A percentile compares a stretch with the other conserved stretches of the same genome.
Evolutionary conservation across 2,888 invertebrate genomes (phyloP).

Genomic region (Acrobasis suavella): DNA sequence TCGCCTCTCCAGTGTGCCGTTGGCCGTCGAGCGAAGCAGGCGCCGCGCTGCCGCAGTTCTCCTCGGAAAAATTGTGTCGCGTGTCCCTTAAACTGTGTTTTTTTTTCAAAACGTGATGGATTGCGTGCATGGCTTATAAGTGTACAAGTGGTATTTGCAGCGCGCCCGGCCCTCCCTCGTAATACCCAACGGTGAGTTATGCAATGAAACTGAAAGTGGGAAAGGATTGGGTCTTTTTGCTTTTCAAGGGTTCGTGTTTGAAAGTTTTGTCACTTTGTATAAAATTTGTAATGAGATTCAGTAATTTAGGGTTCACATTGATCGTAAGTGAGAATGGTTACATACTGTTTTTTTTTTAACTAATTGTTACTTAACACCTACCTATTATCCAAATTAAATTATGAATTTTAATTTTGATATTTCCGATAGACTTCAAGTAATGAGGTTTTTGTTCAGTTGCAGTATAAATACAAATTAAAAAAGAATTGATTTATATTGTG

Average conservation of each 20-base stretch:
- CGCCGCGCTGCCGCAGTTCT: constrained; percentile 75
- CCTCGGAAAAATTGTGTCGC: constrained; percentile 77
- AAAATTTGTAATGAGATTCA: too few relatives aligned
- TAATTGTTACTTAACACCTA: too few relatives aligned
- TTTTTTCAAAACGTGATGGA: constrained; percentile 58
- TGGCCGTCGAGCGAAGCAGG: constrained; percentile 66
- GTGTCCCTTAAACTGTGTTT: constrained; percentile 39
- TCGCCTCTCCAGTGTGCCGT: constrained; percentile 63
- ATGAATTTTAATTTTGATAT: too few relatives aligned
- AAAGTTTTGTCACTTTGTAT: background rate
- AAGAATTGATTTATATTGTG: too few relatives aligned
- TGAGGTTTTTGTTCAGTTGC: too few relatives aligned
- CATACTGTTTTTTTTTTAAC: too few relatives aligned
- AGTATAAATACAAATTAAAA: too few relatives aligned
- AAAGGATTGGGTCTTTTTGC: constrained; percentile 38
- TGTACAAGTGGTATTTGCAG: constrained; percentile 64
- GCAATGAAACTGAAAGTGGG: constrained; percentile 52
- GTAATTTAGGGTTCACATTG: too few relatives aligned
- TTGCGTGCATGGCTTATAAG: constrained; percentile 76
- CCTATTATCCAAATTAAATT: too few relatives aligned
- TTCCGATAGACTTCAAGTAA: too few relatives aligned
- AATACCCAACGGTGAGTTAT: constrained; percentile 45
- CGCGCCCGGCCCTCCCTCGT: constrained; percentile 66
- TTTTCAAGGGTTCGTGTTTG: background rate
- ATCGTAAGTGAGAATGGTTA: too few relatives aligned